Evolutionary conservation across 2,113 vertebrate species (phyloP).

Genomic region (Oxygymnocypris stewartii): DNA sequence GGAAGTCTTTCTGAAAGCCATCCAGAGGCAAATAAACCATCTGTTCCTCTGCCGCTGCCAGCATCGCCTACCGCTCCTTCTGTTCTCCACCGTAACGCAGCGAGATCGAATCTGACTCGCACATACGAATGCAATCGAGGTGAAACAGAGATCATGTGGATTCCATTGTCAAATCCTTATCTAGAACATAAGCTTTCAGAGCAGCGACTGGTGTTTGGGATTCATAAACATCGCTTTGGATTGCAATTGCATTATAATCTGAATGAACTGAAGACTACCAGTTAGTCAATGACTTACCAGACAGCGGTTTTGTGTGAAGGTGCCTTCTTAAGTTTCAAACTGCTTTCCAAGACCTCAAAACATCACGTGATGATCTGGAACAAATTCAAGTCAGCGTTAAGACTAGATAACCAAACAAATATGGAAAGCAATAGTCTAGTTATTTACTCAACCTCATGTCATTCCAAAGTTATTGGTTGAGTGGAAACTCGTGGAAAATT

Average conservation of each 20-base stretch:
- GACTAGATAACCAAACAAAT: not conserved
- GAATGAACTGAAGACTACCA: too few relatives aligned
- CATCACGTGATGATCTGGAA: not conserved
- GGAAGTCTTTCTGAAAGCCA: constrained; percentile 50
- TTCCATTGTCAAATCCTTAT: not conserved
- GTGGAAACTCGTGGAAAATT: not conserved
- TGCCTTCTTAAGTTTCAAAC: not conserved
- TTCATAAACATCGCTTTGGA: not conserved
- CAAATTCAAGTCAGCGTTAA: not conserved
- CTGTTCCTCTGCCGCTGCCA: constrained; percentile 46
- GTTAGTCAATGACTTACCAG: not conserved
- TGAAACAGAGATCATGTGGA: not conserved
- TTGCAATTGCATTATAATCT: not conserved
- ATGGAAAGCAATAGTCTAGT: not conserved
- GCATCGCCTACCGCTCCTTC: constrained; percentile 16
- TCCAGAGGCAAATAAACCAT: constrained; percentile 53
- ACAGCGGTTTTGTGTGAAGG: not conserved
- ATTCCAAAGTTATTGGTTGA: not conserved
- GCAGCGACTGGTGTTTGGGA: not conserved
- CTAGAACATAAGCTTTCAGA: constrained; percentile 29
- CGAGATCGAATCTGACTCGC: constrained; percentile 41
- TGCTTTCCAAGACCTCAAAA: not conserved
- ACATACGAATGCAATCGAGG: not conserved
- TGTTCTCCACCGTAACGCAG: constrained; percentile 23
- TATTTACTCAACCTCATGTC: not conserved